Evolutionary conservation across 2,113 vertebrate genomes (phyloP).

Genomic region (Cryptotis parvus): DNA sequence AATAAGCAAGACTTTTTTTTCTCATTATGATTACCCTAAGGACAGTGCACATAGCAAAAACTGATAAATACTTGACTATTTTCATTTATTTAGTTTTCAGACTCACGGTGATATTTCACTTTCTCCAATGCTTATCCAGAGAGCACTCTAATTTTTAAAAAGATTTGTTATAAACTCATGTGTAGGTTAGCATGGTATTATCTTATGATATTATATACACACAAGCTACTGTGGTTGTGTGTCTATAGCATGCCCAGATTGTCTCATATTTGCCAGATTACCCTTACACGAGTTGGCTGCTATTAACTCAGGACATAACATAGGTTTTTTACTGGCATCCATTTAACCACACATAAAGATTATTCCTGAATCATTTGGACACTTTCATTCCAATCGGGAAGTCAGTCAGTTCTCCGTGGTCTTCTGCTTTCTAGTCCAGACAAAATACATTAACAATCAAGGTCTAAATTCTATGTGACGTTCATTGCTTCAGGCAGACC

Average conservation of each 20-base stretch:
- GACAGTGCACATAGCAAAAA: neutral
- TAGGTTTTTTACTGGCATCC: neutral
- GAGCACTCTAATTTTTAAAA: neutral
- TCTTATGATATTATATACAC: neutral
- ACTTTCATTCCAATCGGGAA: neutral
- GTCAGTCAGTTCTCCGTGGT: neutral
- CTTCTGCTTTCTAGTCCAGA: neutral
- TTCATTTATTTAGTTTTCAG: neutral
- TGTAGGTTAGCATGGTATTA: neutral
- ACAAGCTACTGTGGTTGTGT: neutral
- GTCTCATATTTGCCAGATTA: neutral
- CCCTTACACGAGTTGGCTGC: neutral
- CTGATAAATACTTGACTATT: neutral
- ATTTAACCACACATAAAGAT: neutral
- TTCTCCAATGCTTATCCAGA: neutral
- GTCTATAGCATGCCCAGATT: neutral
- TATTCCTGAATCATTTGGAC: too few relatives aligned
- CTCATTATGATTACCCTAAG: neutral
- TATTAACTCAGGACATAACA: neutral
- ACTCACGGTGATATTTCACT: neutral
- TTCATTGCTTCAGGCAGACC: neutral
- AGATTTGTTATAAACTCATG: neutral
- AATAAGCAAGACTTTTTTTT: neutral
- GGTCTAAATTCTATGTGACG: neutral
- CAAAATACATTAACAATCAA: neutral